Percentiles rank a stretch among this genome's conserved stretches.
These are phyloP conservation scores for Gastrophysa polygoni DNA, from an alignment of 2,888 invertebrate genomes.

Conservation along the genomic window DNA sequence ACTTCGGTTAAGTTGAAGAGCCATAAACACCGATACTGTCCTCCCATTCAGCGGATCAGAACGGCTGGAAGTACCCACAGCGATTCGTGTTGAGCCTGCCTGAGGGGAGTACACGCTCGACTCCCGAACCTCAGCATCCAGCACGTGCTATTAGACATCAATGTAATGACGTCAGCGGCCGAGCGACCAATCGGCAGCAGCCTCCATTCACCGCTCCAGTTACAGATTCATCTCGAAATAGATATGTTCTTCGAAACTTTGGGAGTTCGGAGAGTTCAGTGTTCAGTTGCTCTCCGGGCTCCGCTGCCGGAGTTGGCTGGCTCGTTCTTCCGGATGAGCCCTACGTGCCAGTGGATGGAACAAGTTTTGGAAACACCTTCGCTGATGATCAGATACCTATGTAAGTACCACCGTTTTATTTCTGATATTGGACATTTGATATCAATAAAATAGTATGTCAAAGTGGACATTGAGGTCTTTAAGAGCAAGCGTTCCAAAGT, in stretches of 20 bases:
- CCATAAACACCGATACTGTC: too few species aligned
- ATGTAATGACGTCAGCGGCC: conserved; percentile 75
- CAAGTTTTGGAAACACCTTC: too few species aligned
- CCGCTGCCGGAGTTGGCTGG: conserved; percentile 2
- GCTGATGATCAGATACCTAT: too few species aligned
- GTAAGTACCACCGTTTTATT: too few species aligned
- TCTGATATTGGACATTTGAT: too few species aligned
- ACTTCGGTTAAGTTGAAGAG: too few species aligned
- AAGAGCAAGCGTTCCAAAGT: too few species aligned
- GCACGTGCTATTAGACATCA: conserved; percentile 67
- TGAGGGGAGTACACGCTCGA: conserved; percentile 7
- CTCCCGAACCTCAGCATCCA: conserved; percentile 20
- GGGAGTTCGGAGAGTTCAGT: too few species aligned
- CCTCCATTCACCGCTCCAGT: conserved; percentile 68
- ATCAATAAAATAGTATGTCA: too few species aligned
- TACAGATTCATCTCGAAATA: conserved; percentile 54
- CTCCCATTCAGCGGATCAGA: too few species aligned
- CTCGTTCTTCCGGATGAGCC: too few species aligned
- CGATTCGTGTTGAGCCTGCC: neutral
- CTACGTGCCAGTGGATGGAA: neutral
- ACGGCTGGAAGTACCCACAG: neutral
- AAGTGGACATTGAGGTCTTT: too few species aligned
- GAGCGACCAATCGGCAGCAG: conserved; percentile 65
- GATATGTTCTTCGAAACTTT: conserved; percentile 2
- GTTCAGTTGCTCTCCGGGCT: conserved; percentile 24